Evolutionary conservation across 2,113 vertebrate genomes (phyloP).

Genomic region (Myotis lucifugus): DNA sequence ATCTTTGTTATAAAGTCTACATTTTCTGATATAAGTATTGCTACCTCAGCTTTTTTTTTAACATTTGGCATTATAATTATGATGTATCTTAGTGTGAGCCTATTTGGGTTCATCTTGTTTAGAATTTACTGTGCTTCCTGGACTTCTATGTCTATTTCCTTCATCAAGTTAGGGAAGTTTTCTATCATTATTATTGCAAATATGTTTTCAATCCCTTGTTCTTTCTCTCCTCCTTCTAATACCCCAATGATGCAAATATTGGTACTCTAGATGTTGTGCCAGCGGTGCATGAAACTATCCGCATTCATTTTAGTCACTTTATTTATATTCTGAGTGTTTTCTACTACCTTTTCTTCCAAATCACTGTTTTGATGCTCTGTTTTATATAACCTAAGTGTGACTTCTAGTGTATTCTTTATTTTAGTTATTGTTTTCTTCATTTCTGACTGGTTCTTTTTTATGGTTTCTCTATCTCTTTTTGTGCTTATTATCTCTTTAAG

Average conservation of each 20-base stretch:
- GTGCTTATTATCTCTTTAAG: background rate
- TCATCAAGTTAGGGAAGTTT: background rate
- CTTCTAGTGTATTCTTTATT: background rate
- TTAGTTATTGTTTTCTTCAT: background rate
- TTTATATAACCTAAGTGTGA: background rate
- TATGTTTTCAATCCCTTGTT: background rate
- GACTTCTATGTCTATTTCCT: background rate
- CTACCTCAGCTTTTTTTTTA: background rate
- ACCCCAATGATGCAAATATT: background rate
- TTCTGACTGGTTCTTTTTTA: background rate
- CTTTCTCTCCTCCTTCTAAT: background rate
- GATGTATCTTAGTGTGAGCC: background rate
- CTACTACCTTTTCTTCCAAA: background rate
- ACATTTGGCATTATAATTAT: background rate
- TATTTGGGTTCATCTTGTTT: background rate
- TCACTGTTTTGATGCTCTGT: background rate
- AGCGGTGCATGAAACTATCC: background rate
- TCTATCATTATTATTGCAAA: background rate
- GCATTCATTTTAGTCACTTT: background rate
- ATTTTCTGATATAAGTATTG: background rate
- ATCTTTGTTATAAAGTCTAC: background rate
- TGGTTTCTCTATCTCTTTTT: background rate
- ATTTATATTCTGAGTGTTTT: background rate
- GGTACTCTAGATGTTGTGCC: background rate
- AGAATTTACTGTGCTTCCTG: background rate